Evolutionary conservation across 2,888 invertebrate species (phyloP), one percentile per base, ranked within the genome.

Genomic region (Lutraria lutraria): DNA sequence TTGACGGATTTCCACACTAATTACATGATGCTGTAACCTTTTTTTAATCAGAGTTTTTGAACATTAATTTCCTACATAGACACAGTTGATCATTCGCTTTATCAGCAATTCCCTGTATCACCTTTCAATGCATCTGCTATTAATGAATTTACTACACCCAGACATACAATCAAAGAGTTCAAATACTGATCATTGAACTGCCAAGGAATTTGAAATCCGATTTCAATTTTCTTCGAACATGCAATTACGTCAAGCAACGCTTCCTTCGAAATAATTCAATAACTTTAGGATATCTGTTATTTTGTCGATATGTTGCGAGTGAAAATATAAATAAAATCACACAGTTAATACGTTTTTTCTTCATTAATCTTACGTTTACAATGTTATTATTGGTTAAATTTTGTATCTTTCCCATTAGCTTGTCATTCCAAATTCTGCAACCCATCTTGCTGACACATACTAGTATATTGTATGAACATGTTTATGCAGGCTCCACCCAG

Each of bases 111-210:
- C 25, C 63, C 63, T 4, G 63, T 25, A 68, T 68, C 3, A 12
- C 25, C 25, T 68, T 25, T 3, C 25, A 12, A 25, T 68, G 63
- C 63, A 68, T n/a, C 63, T 68, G 63, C 25, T 25, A 25, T 10
- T 68, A 68, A 68, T 68, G 63, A 68, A 68, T 25, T 25, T 68
- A 68, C n/a, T 68, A 68, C 63, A 68, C 25, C 63, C 63, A 68
- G 63, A 68, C 63, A 68, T 68, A 25, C 12, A 68, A 25, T 68
- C 25, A 68, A 25, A 12, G 10, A 68, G 25, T 68, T n/a, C n/a
- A 68, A 68, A 8, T 68, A 3, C 63, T 25, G 63, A 68, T 68
- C 25, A 4, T 56, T 56, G 56, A 56, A 56, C 56, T 8, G 15
- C 12, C 19, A 15, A 56, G 43, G 56, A 56, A 56, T 56, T 56